Percentiles rank a stretch among this genome's conserved stretches.
phyloP scores from a whole-genome alignment of 2,113 vertebrate species.

The Philantomba maxwellii region DNA sequence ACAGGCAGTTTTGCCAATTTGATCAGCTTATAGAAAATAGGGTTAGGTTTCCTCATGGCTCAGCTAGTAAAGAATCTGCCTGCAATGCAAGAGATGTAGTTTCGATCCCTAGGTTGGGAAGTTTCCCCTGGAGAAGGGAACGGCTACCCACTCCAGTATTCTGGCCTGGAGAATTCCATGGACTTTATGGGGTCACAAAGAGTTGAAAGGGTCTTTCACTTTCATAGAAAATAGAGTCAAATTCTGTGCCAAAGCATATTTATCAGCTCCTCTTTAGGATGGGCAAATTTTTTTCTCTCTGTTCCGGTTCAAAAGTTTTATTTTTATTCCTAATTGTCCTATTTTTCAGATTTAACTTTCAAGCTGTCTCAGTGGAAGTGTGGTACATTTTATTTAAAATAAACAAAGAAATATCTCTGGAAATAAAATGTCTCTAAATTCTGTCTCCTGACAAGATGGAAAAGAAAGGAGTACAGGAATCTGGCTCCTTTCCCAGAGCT shows the following conservation, averaged over 20 bases:
- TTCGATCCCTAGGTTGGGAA: accelerated
- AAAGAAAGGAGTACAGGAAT: neutral
- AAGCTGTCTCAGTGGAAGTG: neutral
- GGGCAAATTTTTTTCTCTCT: neutral
- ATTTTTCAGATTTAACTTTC: neutral
- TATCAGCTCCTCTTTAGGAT: neutral
- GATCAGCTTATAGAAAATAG: neutral
- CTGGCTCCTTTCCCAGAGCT: constrained; percentile 29
- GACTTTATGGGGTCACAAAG: neutral
- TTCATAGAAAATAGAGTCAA: neutral
- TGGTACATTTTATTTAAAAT: neutral
- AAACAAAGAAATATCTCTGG: neutral
- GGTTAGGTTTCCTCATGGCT: neutral
- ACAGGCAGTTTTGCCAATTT: neutral
- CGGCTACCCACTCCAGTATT: neutral
- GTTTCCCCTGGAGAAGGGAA: neutral
- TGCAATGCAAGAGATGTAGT: neutral
- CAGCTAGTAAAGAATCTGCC: neutral
- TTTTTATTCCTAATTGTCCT: neutral
- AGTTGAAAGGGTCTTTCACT: neutral
- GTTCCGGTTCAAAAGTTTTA: neutral
- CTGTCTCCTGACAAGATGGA: neutral
- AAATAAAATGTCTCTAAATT: neutral
- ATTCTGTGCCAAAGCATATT: neutral
- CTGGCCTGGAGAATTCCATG: neutral